These are phyloP conservation scores for Mastomys coucha DNA, from an alignment of 2,113 vertebrate species.

Conservation along the genomic window DNA sequence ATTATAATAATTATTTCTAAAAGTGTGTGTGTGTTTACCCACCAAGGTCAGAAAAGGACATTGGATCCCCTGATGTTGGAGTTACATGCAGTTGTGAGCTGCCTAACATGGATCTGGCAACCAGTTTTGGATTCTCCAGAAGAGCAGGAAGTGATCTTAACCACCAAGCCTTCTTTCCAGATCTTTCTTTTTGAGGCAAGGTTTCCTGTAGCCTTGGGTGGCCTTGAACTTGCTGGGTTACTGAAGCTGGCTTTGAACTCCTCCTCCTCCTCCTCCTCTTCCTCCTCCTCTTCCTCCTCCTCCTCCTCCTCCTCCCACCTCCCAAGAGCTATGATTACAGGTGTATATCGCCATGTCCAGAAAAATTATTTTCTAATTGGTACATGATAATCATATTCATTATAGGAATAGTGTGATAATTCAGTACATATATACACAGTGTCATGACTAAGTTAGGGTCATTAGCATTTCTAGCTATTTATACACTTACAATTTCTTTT, in stretches of 20 bases:
- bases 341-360: not conserved
- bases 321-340: not conserved
- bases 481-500: not conserved
- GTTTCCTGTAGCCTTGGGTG: not conserved
- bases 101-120: not conserved
- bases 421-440: not conserved
- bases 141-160: not conserved
- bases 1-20: not conserved
- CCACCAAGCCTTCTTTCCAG: not conserved
- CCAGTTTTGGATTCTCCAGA: not conserved
- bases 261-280: not conserved
- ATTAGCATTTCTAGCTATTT: not conserved
- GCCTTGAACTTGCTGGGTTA: not conserved
- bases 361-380: not conserved
- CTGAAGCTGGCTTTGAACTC: not conserved
- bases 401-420: not conserved
- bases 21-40: not conserved
- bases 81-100: not conserved
- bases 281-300: too few relatives aligned
- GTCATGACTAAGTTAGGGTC: not conserved
- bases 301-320: not conserved
- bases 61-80: not conserved
- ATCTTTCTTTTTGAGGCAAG: not conserved
- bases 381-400: not conserved
- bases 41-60: not conserved